Evolutionary conservation across 2,113 vertebrate genomes (phyloP).

Genomic region (Dasyurus viverrinus): DNA sequence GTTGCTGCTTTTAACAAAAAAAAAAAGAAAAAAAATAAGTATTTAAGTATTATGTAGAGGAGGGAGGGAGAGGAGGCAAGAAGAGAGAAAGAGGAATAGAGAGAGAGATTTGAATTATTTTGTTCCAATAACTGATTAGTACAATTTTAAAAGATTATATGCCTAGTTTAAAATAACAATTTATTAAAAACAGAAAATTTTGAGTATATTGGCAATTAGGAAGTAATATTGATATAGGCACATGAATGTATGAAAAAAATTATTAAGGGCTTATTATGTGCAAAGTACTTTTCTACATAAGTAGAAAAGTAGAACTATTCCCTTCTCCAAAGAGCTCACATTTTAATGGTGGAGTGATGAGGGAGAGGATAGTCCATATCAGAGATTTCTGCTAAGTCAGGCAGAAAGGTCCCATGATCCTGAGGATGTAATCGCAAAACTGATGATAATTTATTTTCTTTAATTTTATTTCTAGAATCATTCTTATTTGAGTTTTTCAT

Average conservation of each 20-base stretch:
- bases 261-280: neutral
- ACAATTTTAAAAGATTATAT: neutral
- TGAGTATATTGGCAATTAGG: neutral
- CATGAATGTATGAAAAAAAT: neutral
- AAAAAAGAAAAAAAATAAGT: neutral
- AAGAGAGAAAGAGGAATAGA: no score
- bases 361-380: neutral
- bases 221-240: neutral
- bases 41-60: neutral
- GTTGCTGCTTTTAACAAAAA: slow-evolving; percentile 25
- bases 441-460: neutral
- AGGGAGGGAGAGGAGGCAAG: no score
- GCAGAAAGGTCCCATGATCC: neutral
- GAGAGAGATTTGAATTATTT: neutral
- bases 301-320: neutral
- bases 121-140: neutral
- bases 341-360: neutral
- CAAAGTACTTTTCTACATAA: neutral
- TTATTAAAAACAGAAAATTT: neutral
- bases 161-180: neutral
- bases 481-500: neutral
- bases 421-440: neutral
- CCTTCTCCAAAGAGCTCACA: neutral
- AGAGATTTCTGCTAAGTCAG: neutral
- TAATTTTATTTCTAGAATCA: neutral